Evolutionary conservation across 2,797 vertebrate species (phyloP).

Genomic region (Linurgus olivaceus): DNA sequence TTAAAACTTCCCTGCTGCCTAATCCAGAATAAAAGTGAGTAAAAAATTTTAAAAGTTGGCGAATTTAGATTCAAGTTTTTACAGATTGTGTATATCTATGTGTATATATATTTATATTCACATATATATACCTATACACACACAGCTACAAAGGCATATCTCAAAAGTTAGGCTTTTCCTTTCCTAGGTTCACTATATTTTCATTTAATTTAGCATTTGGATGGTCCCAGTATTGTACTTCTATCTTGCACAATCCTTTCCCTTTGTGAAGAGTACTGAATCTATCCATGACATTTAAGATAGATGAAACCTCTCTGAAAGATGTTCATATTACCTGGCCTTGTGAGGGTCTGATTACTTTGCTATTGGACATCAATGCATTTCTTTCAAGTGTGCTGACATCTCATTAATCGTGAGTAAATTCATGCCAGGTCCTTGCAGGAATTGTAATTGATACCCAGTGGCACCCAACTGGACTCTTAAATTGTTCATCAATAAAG

Average conservation of each 20-base stretch:
- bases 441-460: conserved; percentile 65
- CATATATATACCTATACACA: no score
- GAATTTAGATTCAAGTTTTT: neutral
- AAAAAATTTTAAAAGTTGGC: neutral
- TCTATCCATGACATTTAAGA: conserved; percentile 40
- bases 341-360: conserved; percentile 71
- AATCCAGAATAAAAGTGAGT: neutral
- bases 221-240: neutral
- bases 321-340: conserved; percentile 66
- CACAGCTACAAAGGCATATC: neutral
- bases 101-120: no score
- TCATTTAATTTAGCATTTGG: neutral
- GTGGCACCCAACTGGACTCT: conserved; percentile 41
- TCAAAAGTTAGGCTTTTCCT: neutral
- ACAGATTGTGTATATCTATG: neutral
- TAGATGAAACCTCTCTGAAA: conserved; percentile 65
- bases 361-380: conserved; percentile 76
- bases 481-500: conserved; percentile 72
- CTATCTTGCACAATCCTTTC: neutral
- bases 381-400: conserved; percentile 68
- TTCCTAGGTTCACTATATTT: neutral
- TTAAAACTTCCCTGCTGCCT: neutral
- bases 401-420: conserved; percentile 72
- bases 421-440: conserved; percentile 57
- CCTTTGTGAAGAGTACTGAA: conserved; percentile 19